Conservation (phyloP, 2,888 invertebrate species). For the Rhogogaster chlorosoma region DNA sequence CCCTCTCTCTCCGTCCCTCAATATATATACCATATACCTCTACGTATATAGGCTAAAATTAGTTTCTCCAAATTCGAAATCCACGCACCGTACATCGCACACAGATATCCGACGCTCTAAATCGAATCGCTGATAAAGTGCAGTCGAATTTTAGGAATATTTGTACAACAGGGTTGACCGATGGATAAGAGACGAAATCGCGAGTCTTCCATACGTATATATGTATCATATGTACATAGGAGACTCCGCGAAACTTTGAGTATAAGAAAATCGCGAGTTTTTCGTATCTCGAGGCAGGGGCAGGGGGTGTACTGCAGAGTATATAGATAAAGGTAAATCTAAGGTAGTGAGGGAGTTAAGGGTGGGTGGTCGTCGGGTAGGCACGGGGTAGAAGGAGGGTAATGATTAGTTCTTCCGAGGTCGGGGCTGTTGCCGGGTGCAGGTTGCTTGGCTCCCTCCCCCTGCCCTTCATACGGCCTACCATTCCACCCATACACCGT, state of each 20-base stretch:
- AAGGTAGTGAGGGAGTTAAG: constrained; percentile 63
- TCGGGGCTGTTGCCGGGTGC: constrained; percentile 76
- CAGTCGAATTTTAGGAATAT: no score
- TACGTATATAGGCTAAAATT: neutral
- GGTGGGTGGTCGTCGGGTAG: constrained; percentile 9
- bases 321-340: constrained; percentile 70
- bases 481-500: constrained; percentile 25
- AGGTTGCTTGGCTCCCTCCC: constrained; percentile 67
- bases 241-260: constrained; percentile 20
- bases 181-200: constrained; percentile 36
- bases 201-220: constrained; percentile 15
- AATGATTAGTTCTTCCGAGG: constrained; percentile 75
- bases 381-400: constrained; percentile 71
- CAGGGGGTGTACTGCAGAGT: constrained; percentile 25
- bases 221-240: no score
- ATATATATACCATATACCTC: neutral
- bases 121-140: no score
- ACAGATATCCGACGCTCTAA: neutral
- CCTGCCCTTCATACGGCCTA: constrained; percentile 55
- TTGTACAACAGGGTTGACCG: constrained; percentile 42
- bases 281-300: constrained; percentile 11
- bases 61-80: neutral
- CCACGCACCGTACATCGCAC: neutral
- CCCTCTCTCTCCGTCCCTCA: neutral
- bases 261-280: constrained; percentile 14